Evolutionary conservation across 2,113 vertebrate genomes (phyloP).

Genomic region (Sceloporus undulatus): DNA sequence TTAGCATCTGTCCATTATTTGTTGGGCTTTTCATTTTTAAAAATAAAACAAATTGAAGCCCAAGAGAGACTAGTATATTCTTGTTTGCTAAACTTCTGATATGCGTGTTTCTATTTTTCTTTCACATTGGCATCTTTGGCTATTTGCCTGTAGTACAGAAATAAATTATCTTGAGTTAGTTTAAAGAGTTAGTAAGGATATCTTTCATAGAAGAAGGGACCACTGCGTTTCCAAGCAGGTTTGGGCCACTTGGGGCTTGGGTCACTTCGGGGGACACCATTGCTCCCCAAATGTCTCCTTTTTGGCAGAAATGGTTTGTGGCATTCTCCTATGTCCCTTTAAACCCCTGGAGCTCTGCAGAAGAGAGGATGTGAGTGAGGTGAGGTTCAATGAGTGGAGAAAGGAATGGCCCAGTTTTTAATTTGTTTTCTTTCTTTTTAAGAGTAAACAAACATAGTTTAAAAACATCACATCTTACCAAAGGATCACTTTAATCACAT

Average conservation of each 20-base stretch:
- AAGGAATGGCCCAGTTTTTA: not conserved
- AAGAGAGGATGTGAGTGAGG: no score
- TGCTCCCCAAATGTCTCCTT: no score
- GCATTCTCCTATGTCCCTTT: no score
- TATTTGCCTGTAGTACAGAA: not conserved
- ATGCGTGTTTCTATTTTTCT: not conserved
- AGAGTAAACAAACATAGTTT: not conserved
- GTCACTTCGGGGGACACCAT: not conserved
- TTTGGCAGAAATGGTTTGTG: no score
- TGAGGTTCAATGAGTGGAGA: not conserved
- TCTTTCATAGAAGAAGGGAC: not conserved
- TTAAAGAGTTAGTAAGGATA: not conserved
- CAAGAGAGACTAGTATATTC: not conserved
- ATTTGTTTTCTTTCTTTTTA: not conserved
- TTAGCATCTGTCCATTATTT: not conserved
- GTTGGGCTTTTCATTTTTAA: not conserved
- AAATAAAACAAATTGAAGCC: not conserved
- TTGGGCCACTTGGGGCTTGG: not conserved
- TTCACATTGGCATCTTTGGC: not conserved
- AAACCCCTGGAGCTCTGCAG: no score
- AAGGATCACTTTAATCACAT: no score
- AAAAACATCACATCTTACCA: no score
- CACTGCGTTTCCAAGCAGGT: no score
- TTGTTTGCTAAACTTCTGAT: not conserved
- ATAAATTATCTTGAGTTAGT: conserved; percentile 1